A percentile compares a stretch with the other conserved stretches of the same genome.
phyloP scores from a whole-genome alignment of 2,797 vertebrate genomes.

The Meda fulgida region DNA sequence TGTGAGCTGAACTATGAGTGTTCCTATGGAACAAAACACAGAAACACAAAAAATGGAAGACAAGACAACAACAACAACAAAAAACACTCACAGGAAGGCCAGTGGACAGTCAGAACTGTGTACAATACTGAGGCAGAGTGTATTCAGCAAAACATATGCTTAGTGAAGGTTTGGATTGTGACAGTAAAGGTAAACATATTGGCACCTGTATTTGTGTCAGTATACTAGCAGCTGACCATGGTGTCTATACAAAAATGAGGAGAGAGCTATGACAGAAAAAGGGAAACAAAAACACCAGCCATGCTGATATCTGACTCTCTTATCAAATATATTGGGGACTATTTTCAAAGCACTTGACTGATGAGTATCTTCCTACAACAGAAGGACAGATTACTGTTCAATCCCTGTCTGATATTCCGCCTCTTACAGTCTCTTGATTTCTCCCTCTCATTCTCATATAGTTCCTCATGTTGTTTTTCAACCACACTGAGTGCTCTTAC shows the following conservation, averaged over 20 bases:
- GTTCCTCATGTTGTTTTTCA: conserved; percentile 20
- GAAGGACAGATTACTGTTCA: conserved; percentile 27
- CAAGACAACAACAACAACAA: too few species aligned
- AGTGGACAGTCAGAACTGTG: neutral
- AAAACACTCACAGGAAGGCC: too few species aligned
- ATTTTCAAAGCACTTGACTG: conserved; percentile 31
- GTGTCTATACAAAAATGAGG: neutral
- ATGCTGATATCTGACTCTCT: neutral
- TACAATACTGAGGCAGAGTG: neutral
- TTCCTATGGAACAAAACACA: neutral
- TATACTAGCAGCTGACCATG: neutral
- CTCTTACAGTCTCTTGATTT: conserved; percentile 22
- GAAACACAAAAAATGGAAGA: too few species aligned
- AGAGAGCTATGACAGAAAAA: neutral
- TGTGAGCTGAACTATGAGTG: conserved; percentile 2
- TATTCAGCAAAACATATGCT: neutral
- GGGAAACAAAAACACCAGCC: neutral
- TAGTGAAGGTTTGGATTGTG: conserved; percentile 1
- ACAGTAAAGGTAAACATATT: neutral
- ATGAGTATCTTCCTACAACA: conserved; percentile 25
- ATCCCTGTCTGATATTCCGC: conserved; percentile 10
- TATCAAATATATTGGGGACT: conserved; percentile 1
- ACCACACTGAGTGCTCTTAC: conserved; percentile 4
- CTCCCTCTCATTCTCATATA: conserved; percentile 8
- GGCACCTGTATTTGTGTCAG: conserved; percentile 3